These are phyloP conservation scores for Acromyrmex charruanus DNA, from an alignment of 1,140 invertebrate genomes.

Conservation along the genomic window DNA sequence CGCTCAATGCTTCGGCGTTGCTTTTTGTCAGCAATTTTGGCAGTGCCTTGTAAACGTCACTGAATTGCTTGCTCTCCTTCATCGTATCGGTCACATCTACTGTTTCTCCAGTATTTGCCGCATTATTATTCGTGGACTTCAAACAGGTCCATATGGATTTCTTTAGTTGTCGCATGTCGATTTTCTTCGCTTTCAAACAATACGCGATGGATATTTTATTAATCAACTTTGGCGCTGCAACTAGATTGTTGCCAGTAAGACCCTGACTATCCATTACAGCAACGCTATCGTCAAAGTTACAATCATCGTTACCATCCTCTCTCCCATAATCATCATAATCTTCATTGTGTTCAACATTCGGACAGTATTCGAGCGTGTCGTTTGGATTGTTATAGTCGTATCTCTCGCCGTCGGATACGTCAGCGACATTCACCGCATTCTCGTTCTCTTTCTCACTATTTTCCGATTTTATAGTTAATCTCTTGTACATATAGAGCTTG, in stretches of 20 bases:
- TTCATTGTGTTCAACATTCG: constrained; percentile 79
- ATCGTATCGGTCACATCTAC: constrained; percentile 75
- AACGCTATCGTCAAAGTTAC: constrained; percentile 81
- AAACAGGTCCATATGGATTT: constrained; percentile 89
- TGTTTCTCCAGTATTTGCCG: constrained; percentile 65
- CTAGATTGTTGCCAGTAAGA: constrained; percentile 87
- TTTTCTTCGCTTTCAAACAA: constrained; percentile 92
- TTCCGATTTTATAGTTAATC: background rate
- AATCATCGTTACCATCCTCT: constrained; percentile 82
- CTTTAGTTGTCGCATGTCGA: constrained; percentile 93
- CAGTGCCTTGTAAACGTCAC: constrained; percentile 88
- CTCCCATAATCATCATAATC: constrained; percentile 79
- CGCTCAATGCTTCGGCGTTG: constrained; percentile 91
- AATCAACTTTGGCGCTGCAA: constrained; percentile 87
- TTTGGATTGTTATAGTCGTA: constrained; percentile 87
- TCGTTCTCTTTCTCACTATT: constrained; percentile 24
- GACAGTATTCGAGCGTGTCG: constrained; percentile 86
- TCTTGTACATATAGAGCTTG: constrained; percentile 71
- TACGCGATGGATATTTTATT: constrained; percentile 90
- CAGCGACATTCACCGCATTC: constrained; percentile 56
- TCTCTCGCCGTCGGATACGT: constrained; percentile 79
- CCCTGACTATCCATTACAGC: constrained; percentile 71
- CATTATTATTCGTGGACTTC: constrained; percentile 65
- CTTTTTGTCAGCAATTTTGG: constrained; percentile 88
- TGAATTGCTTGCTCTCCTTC: constrained; percentile 81